These are phyloP conservation scores for Cyanoliseus patagonus DNA, from an alignment of 2,113 vertebrate species.

Conservation along the genomic window DNA sequence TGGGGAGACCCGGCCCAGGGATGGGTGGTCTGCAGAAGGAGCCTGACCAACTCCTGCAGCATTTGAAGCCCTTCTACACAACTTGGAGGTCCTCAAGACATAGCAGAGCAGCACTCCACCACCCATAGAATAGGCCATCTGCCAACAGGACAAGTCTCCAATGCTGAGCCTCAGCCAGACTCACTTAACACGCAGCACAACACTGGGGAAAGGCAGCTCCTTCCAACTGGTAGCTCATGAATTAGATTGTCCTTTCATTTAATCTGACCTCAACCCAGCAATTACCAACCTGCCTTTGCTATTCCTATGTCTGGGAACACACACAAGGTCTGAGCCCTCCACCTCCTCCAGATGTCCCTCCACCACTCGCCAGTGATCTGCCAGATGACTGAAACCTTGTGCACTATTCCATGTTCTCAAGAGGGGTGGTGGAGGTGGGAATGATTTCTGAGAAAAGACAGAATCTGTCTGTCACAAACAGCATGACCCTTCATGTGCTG, in stretches of 20 bases:
- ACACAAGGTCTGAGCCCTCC: accelerated
- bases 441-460: neutral
- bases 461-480: accelerated
- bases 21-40: neutral
- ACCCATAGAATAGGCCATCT: too few relatives aligned
- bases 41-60: neutral
- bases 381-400: accelerated
- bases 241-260: too few relatives aligned
- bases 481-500: neutral
- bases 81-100: neutral
- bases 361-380: neutral
- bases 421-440: neutral
- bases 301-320: neutral
- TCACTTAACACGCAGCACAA: accelerated
- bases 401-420: neutral
- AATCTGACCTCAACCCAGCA: neutral
- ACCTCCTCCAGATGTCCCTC: neutral
- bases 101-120: neutral
- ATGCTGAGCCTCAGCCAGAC: neutral
- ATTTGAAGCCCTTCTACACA: neutral
- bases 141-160: too few relatives aligned
- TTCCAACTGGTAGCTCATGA: neutral
- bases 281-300: accelerated
- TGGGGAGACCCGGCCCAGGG: neutral
- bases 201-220: neutral